A percentile compares a stretch with the other conserved stretches of the same genome.
Conservation (phyloP, 2,113 vertebrate genomes). For the Xyrauchen texanus region DNA sequence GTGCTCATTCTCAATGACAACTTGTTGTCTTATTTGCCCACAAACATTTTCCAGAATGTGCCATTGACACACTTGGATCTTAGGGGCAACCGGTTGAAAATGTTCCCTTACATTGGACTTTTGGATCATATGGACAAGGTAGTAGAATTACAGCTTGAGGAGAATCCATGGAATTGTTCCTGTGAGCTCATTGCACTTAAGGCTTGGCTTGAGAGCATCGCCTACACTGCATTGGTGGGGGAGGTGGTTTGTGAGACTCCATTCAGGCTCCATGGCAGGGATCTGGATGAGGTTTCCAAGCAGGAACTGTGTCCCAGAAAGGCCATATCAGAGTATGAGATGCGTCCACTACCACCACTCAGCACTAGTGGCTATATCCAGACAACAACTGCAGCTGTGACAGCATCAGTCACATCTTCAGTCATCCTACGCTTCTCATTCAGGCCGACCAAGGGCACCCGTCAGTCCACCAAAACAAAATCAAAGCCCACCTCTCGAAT, state of each 20-base stretch:
- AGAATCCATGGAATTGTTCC: slow-evolving; percentile 98
- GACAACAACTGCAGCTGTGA: slow-evolving; percentile 88
- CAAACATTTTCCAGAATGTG: slow-evolving; percentile 92
- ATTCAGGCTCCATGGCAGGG: slow-evolving; percentile 92
- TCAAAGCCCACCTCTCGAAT: slow-evolving; percentile 90
- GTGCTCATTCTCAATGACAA: slow-evolving; percentile 98
- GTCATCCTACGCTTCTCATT: slow-evolving; percentile 91
- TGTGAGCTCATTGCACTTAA: slow-evolving; percentile 95
- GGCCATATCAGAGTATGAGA: slow-evolving; percentile 87
- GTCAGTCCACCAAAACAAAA: slow-evolving; percentile 89
- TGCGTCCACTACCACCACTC: slow-evolving; percentile 86
- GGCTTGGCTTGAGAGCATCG: slow-evolving; percentile 97
- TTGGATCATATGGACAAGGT: slow-evolving; percentile 99
- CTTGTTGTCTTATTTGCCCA: slow-evolving; percentile 88
- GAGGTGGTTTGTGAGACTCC: slow-evolving; percentile 98
- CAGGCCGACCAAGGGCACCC: slow-evolving; percentile 90
- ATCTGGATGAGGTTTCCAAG: slow-evolving; percentile 95
- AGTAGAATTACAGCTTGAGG: slow-evolving; percentile 96
- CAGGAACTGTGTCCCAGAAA: slow-evolving; percentile 93
- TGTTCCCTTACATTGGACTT: slow-evolving; percentile 90
- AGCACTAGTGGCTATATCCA: slow-evolving; percentile 95
- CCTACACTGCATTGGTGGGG: slow-evolving; percentile 93
- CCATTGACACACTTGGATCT: slow-evolving; percentile 96
- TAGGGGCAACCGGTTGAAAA: slow-evolving; percentile 92
- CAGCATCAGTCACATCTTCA: slow-evolving; percentile 91